Evolutionary conservation across 2,113 vertebrate species (phyloP).

Genomic region (Lanius collurio): DNA sequence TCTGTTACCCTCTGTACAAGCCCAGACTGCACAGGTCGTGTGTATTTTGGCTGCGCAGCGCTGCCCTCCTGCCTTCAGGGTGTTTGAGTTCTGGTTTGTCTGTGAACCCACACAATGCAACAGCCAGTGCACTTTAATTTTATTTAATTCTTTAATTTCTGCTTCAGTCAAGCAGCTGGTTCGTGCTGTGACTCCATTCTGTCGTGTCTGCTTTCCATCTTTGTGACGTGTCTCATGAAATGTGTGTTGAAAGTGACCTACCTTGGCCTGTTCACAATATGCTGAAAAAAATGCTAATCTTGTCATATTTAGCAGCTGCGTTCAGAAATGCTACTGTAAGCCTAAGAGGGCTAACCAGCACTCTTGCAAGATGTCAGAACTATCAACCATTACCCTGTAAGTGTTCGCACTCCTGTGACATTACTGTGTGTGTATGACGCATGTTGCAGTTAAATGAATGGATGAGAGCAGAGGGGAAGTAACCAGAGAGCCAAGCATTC

Average conservation of each 20-base stretch:
- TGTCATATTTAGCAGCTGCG: constrained; percentile 99
- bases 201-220: constrained; percentile 10
- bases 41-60: neutral
- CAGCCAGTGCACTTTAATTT: neutral
- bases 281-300: constrained; percentile 86
- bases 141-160: neutral
- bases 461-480: neutral
- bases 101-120: neutral
- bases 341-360: constrained; percentile 96
- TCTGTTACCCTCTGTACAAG: neutral
- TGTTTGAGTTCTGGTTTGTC: neutral
- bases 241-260: constrained; percentile 49
- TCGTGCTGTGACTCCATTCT: neutral
- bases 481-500: neutral
- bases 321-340: constrained; percentile 99
- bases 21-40: neutral
- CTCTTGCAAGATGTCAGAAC: constrained; percentile 99
- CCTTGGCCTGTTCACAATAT: constrained; percentile 62
- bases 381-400: constrained; percentile 99
- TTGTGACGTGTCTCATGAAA: constrained; percentile 11
- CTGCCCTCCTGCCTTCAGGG: neutral
- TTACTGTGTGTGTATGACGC: constrained; percentile 69
- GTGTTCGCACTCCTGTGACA: constrained; percentile 81
- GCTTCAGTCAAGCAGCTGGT: constrained; percentile 2
- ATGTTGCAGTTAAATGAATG: constrained; percentile 58